Percentiles rank a stretch among this genome's conserved stretches.
These are phyloP conservation scores for Philaenus spumarius DNA, from an alignment of 1,140 invertebrate genomes.

Conservation along the genomic window DNA sequence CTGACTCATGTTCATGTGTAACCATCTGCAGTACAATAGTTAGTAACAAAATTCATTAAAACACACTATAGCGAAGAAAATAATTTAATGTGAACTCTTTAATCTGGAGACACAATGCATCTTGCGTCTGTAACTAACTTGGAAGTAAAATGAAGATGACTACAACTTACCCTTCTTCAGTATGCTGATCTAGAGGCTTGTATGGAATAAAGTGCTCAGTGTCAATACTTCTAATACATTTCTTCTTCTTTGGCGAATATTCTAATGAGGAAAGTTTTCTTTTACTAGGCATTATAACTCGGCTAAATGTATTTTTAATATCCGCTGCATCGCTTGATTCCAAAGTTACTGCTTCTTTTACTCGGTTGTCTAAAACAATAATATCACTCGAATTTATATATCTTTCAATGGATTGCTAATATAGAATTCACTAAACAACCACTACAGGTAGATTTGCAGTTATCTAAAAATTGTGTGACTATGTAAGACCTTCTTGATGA, in stretches of 20 bases:
- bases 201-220: conserved; percentile 84
- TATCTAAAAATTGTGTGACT: no score
- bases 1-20: no score
- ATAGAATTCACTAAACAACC: no score
- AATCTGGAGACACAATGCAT: not conserved
- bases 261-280: conserved; percentile 39
- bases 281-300: conserved; percentile 52
- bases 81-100: not conserved
- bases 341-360: conserved; percentile 27
- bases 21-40: no score
- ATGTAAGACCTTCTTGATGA: no score
- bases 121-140: not conserved
- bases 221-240: conserved; percentile 45
- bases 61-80: no score
- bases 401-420: no score
- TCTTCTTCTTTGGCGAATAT: conserved; percentile 48
- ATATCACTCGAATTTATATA: no score
- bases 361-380: not conserved
- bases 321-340: conserved; percentile 39
- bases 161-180: conserved; percentile 72
- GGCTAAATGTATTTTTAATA: conserved; percentile 40
- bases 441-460: no score
- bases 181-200: conserved; percentile 72
- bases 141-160: no score
- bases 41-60: no score